Base-by-base conservation (phyloP, 2,888 invertebrate genomes). In the Stenoptilia bipunctidactyla region DNA sequence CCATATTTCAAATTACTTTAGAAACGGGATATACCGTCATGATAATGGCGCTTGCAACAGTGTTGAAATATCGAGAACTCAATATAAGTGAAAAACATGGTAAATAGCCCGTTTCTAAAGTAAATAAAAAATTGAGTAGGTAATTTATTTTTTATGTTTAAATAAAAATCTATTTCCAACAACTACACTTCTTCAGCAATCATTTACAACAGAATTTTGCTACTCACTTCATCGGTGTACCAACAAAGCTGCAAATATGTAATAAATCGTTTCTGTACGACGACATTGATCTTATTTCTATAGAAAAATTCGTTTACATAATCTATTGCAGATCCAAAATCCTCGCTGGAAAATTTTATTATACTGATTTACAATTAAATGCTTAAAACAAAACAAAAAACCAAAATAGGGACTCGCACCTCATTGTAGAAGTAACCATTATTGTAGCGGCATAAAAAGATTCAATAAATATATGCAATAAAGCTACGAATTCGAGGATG, bases 371-470 rank as follows among this genome's bases (percentile, higher is more conserved):
- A 20, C 4, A 5, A 20, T 20, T 20, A 8, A 20, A 5, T 5
- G 20, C 4, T 20, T 5, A 5, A 20, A 5, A 20, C 3, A 20
- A 8, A 20, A 20, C 3, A 5, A 8, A 5, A 8, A 20, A 8
- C 3, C 20, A 5, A 20, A 20, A 20, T 20, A 20, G 8, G 20
- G 20, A 20, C 8, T 20, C 20, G 4, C 41, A 66, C 76, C 66
- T 70, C 27, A 72, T 48, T 9, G 66, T 61, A 1, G 68, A 69
- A 13, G 74, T 72, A 39, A 77, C 76, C 67, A 75, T 71, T 25
- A 79, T 79, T 2, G 73, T 75, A 10, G 77, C 77, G 0, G 77
- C 75, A 50, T 77, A 77, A 1, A 71, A 65, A 0, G 75, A 62
- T 40, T 74, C 74, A 40, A 77, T 69, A 45, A 70, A 72, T 27